Percentiles rank a stretch among this genome's conserved stretches.
These are phyloP conservation scores for Agonopterix subpropinquella DNA, from an alignment of 2,888 invertebrate genomes.

Conservation along the genomic window DNA sequence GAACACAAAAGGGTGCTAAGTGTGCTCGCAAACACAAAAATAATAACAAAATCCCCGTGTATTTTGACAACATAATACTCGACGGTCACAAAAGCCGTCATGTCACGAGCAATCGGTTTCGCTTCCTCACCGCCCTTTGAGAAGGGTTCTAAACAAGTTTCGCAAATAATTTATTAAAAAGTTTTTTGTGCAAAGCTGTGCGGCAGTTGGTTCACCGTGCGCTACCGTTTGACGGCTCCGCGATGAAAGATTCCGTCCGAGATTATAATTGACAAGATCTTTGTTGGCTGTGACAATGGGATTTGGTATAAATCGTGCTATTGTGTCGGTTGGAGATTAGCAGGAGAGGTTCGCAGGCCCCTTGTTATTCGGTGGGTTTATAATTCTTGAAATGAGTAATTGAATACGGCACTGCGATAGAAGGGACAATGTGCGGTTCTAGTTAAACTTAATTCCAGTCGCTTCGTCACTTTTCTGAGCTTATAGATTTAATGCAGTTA, in stretches of 20 bases:
- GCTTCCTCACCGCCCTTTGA: conserved; percentile 66
- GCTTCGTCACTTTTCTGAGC: conserved; percentile 40
- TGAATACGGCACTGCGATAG: conserved; percentile 38
- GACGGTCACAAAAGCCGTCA: conserved; percentile 64
- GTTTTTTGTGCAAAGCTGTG: conserved; percentile 36
- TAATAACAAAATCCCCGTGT: conserved; percentile 74
- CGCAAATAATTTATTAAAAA: conserved; percentile 71
- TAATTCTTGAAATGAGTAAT: conserved; percentile 48
- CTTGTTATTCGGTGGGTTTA: conserved; percentile 23
- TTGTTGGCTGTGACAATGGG: conserved; percentile 66
- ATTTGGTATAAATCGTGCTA: conserved; percentile 55
- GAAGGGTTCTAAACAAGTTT: conserved; percentile 68
- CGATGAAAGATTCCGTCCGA: conserved; percentile 56
- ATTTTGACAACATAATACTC: conserved; percentile 76
- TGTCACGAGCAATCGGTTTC: conserved; percentile 73
- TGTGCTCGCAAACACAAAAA: conserved; percentile 73
- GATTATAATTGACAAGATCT: conserved; percentile 75
- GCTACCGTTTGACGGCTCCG: conserved; percentile 67
- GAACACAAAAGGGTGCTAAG: conserved; percentile 69
- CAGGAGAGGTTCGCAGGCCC: conserved; percentile 38
- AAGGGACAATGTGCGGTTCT: conserved; percentile 44
- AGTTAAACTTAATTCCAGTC: conserved; percentile 50
- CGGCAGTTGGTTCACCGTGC: conserved; percentile 48
- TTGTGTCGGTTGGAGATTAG: conserved; percentile 62
- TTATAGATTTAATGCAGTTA: conserved; percentile 31